Evolutionary conservation across 2,113 vertebrate genomes (phyloP).

Genomic region (Gambusia affinis): DNA sequence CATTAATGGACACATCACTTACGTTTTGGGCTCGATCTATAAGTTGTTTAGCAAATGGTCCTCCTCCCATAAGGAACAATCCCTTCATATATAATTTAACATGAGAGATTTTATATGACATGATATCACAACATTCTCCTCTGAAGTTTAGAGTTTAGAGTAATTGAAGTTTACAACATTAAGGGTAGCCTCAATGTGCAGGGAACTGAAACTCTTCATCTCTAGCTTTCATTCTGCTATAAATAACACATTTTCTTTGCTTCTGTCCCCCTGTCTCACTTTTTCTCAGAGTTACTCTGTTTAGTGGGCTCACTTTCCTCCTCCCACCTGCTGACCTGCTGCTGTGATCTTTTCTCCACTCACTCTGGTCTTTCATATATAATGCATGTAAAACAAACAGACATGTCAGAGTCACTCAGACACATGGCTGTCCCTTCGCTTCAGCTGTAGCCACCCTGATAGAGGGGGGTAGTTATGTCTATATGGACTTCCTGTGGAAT

Average conservation of each 20-base stretch:
- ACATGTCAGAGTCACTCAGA: constrained; percentile 64
- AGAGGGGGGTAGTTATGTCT: constrained; percentile 18
- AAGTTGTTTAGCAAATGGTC: constrained; percentile 39
- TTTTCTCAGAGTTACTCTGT: neutral
- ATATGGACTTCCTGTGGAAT: constrained; percentile 22
- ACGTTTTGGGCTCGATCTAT: constrained; percentile 50
- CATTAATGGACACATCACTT: constrained; percentile 61
- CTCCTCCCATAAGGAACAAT: constrained; percentile 46
- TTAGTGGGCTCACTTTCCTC: neutral
- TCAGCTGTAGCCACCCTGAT: constrained; percentile 19
- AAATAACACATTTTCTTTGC: constrained; percentile 25
- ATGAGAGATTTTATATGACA: constrained; percentile 27
- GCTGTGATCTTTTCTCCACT: constrained; percentile 21
- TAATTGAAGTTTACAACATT: constrained; percentile 10
- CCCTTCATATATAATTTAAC: constrained; percentile 49
- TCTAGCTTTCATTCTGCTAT: constrained; percentile 8
- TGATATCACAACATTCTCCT: neutral
- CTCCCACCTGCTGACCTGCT: constrained; percentile 30
- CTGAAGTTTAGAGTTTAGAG: constrained; percentile 14
- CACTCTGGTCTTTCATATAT: constrained; percentile 65
- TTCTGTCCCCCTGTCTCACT: neutral
- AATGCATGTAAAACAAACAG: constrained; percentile 76
- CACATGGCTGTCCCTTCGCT: constrained; percentile 38
- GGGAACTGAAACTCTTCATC: constrained; percentile 30
- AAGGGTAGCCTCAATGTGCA: constrained; percentile 4